Base-by-base conservation (phyloP, 2,113 vertebrate genomes). In the Zosterops lateralis region DNA sequence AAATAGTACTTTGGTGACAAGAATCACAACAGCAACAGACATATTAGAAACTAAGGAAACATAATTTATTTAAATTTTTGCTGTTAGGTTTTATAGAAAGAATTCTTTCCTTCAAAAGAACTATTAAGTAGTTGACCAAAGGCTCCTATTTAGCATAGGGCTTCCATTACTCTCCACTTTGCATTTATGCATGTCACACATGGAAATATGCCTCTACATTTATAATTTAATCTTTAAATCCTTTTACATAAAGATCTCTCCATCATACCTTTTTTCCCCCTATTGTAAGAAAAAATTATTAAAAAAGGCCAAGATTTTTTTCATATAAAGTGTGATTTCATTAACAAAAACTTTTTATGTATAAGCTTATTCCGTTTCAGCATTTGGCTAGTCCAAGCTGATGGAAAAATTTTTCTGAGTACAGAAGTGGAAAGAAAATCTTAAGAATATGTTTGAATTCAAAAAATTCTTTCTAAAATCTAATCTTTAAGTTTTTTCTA, bases 221-320 rank as follows among this genome's bases (percentile, higher is more conserved):
- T 40, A 65, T n/a, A 53, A 73, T 31, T 70, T 64, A 9, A 47
- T 29, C 8, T 79, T 51, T 47, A 67, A 60, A 24, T 44, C 2
- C n/a, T 90, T n/a, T 86, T 18, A 18, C 44, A 22, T 28, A 15
- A 89, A 67, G 6, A 34, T 15, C 7, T 44, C 4, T n/a, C 6
- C 36, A 7, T 70, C 17, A 48, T 50, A 53, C 5, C 1, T 2
- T 36, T 89, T 68, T 34, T 29, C 10, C 2, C 1, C 2, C 1
- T 38, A 17, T 9, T 67, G 3, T 16, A 68, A 86, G 38, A 62
- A 75, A 71, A 92, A 26, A 2, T 20, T 1, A 45, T 26, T 7
- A 6, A 20, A 66, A 47, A 42, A 29, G 10, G 13, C 9, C 4
- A 71, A 42, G 4, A 56, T 28, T 32, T 57, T 90, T 77, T 77